Base-by-base conservation (phyloP, 2,113 vertebrate species). In the Salminus brasiliensis region DNA sequence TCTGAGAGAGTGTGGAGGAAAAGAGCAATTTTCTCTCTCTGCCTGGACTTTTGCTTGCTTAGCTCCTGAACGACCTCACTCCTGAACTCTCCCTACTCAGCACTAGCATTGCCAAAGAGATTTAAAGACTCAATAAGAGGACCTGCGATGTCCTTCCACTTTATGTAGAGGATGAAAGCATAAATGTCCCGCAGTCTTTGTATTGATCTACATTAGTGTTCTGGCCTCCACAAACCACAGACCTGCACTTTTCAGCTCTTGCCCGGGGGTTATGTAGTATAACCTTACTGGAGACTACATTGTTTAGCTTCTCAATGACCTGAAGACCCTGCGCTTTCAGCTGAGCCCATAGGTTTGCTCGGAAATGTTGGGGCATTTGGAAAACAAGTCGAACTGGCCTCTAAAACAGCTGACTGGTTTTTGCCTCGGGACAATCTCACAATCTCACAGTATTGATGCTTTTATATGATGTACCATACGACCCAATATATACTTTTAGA, bases 101-200 rank as follows among this genome's bases (percentile, higher is more conserved):
- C 78, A 66, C 43, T 73, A 55, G 45, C 45, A 53, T 53, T 66
- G 69, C 59, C 45, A 55, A 63, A 43, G 57, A 79, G 78, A 72
- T 73, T 79, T 79, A 79, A 79, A 66, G 47, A 65, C 45, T 66
- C 78, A 72, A 32, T 79, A 66, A 32, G 68, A 72, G 45, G 69
- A 72, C 69, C 45, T 23, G 25, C 32, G 34, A 65, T 79, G 60
- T 66, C 59, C 57, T 72, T 79, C 36, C 23, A 3, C 9, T 57
- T 79, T 55, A 72, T 72, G 59, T 73, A 79, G 47, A 65, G 47
- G 69, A 66, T 79, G 63, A 79, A 66, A 66, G 69, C 49, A 60
- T 66, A 79, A 72, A 79, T 79, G 59, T 27, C 45, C 30, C 13
- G 65, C 43, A 36, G 39, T 65, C 45, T 18, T 79, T 36, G 53